A percentile compares a stretch with the other conserved stretches of the same genome.
Conservation (phyloP, 2,113 vertebrate genomes). For the Synodontis membranacea region DNA sequence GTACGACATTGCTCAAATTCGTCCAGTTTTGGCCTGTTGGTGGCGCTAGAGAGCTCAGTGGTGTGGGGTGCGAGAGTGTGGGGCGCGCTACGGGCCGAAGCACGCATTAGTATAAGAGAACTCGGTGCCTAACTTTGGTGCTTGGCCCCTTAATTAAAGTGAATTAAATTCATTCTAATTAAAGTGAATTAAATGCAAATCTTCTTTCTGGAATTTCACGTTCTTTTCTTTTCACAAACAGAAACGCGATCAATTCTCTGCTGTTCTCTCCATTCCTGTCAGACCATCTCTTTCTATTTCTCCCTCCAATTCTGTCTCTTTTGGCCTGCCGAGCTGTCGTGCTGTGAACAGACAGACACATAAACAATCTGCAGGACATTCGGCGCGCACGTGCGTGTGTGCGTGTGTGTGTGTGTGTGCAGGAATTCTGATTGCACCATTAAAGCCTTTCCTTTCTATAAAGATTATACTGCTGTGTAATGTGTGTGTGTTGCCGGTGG, state of each 20-base stretch:
- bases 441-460: conserved; percentile 18
- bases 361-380: conserved; percentile 43
- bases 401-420: conserved; percentile 9
- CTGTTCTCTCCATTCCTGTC: too few species aligned
- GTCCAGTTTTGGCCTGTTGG: not conserved
- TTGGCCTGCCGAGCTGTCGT: not conserved
- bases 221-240: not conserved
- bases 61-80: not conserved
- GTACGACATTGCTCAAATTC: too few species aligned
- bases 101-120: not conserved
- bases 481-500: not conserved
- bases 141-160: not conserved
- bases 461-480: conserved; percentile 8
- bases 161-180: too few species aligned
- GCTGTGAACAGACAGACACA: conserved; percentile 43
- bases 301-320: not conserved
- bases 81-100: not conserved
- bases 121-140: not conserved
- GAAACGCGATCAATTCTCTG: not conserved
- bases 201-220: not conserved
- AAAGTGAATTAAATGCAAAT: not conserved
- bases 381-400: conserved; percentile 14
- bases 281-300: not conserved
- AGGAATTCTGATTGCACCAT: conserved; percentile 1
- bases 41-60: not conserved